These are phyloP conservation scores for Cardinalis cardinalis DNA, from an alignment of 2,113 vertebrate genomes.

Conservation along the genomic window DNA sequence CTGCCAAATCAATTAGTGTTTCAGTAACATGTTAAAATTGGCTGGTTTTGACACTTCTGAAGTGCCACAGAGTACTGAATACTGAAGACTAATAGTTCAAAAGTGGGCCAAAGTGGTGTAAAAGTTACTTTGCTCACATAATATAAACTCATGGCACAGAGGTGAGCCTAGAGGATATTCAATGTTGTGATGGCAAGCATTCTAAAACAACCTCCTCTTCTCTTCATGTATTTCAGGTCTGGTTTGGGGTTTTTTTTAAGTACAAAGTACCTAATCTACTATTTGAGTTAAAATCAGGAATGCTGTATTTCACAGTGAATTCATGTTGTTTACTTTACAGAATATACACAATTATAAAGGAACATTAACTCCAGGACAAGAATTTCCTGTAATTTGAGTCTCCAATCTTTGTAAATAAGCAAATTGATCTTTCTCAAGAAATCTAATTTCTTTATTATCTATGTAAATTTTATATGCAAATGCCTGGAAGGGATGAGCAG, in stretches of 20 bases:
- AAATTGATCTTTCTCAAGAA: conserved; percentile 5
- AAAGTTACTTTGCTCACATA: not conserved
- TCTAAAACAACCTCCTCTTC: not conserved
- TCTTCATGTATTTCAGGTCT: not conserved
- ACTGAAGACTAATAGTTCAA: not conserved
- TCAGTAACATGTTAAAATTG: not conserved
- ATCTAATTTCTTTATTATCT: not conserved
- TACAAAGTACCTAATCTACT: not conserved
- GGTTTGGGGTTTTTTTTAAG: not conserved
- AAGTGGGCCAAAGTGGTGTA: not conserved
- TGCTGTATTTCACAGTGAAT: not conserved
- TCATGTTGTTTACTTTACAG: not conserved
- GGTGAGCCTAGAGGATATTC: not conserved
- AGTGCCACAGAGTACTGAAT: not conserved
- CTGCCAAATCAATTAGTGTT: not conserved
- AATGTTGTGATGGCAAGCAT: not conserved
- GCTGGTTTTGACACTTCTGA: not conserved
- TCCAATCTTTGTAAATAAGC: not conserved
- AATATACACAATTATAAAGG: not conserved
- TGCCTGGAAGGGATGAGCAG: not conserved
- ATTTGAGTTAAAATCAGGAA: not conserved
- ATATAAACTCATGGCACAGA: not conserved
- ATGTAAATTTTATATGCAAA: conserved; percentile 1
- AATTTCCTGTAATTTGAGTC: not conserved
- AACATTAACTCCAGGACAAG: not conserved